Percentiles rank a stretch among this genome's conserved stretches.
Conservation (phyloP, 2,888 invertebrate species). For the Leptothorax acervorum region DNA sequence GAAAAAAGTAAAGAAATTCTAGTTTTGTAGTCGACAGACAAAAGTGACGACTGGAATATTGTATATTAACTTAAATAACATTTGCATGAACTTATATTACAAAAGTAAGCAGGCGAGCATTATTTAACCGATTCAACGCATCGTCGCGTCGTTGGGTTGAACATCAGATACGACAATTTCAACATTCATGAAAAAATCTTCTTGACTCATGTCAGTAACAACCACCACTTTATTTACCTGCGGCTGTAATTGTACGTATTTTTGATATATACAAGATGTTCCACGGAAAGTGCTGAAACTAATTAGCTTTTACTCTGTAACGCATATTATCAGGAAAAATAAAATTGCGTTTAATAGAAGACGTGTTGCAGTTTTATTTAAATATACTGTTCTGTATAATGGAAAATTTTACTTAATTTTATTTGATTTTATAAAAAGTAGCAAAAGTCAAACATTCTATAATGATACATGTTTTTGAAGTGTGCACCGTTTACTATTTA, state of each 20-base stretch:
- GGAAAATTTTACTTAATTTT: too few relatives aligned
- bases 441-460: too few relatives aligned
- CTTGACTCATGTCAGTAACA: slow-evolving; percentile 39
- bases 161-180: slow-evolving; percentile 43
- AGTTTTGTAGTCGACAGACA: background rate
- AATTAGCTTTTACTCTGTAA: too few relatives aligned
- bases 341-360: too few relatives aligned
- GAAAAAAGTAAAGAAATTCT: background rate
- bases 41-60: background rate
- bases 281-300: too few relatives aligned
- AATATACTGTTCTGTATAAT: too few relatives aligned
- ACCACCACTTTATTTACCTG: slow-evolving; percentile 42
- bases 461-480: too few relatives aligned
- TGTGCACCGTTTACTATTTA: too few relatives aligned
- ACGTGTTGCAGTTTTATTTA: too few relatives aligned
- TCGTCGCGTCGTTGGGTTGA: background rate
- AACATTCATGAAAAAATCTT: slow-evolving; percentile 45
- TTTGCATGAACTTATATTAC: background rate
- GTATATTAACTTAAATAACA: background rate
- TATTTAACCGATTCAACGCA: slow-evolving; percentile 55
- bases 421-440: too few relatives aligned
- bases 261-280: background rate
- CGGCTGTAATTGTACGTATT: slow-evolving; percentile 24
- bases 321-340: too few relatives aligned
- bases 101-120: slow-evolving; percentile 4